Evolutionary conservation across 1,140 invertebrate species (phyloP), one percentile per base, ranked within the genome.

Genomic region (Chymomyza costata): DNA sequence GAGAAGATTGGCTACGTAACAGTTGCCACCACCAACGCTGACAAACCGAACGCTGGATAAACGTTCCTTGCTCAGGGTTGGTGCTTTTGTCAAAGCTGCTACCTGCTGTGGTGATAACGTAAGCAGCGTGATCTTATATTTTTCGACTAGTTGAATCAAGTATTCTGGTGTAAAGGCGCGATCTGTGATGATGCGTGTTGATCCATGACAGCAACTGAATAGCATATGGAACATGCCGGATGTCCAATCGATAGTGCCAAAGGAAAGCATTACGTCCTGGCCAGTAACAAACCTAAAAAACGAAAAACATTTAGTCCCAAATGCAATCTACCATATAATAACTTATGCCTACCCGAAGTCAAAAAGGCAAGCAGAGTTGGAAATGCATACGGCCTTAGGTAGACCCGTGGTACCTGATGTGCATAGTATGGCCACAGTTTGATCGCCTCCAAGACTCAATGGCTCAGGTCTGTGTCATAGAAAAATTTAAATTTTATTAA

Each of bases 381-480:
- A 92, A 2, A 94, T 85, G 82, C 90, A 89, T 0, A 93, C 93
- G 11, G 92, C 92, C 86, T 95, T 95, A 0, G 94, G 92, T 10
- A 90, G 73, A 31, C 94, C 92, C 16, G 92, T 94, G 1, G 93
- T 94, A 8, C 93, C 93, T 46, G 91, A 93, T 0, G 92, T 89
- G 45, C 81, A 86, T 0, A 88, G 61, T 50, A 89, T 85, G 3
- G 82, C 65, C 7, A 82, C 78, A 2, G 78, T 82, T 44, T 84
- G 73, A 47, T 84, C 82, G 0, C 70, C 74, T 3, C 82, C 83
- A 17, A 78, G 41, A 17, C 65, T 52, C 1, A 84, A 62, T 0
- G 54, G 58, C 5, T 80, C 73, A 1, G 82, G 82, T 13, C 82
- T 84, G 15, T 15, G n/a, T n/a, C n/a, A 59, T 51, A 34, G 31